Base-by-base conservation (phyloP, 2,797 vertebrate species). In the Gallinago stenura region DNA sequence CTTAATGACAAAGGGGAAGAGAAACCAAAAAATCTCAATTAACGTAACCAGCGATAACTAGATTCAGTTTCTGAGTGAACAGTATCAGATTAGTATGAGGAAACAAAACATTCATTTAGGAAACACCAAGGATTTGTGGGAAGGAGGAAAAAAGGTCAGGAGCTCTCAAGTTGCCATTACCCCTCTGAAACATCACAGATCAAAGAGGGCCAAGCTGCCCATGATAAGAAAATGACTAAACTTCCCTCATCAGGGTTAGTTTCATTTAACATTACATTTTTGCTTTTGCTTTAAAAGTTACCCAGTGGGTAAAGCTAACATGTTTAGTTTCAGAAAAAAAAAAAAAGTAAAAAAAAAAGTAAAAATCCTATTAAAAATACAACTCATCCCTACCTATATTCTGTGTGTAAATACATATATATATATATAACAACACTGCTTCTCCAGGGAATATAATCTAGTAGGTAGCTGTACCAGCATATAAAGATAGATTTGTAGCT, bases 21-120 rank as follows among this genome's bases (percentile, higher is more conserved):
- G 51, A 95, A 93, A 73, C 82, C 51, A 75, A 91, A 80, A 97
- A 97, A 95, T 89, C 84, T 95, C 62, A 95, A 66, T 96, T 95
- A 97, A 18, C 2, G 6, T 71, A 92, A 65, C 88, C 25, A 97
- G 82, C 1, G 12, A 89, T 75, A 95, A 96, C 73, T 88, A 93
- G 66, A 97, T 94, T 78, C 85, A 9, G 24, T 96, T 90, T 96
- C 76, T 94, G 58, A 26, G 69, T 89, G 95, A 93, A 85, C 20
- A 87, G 28, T 64, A 71, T 83, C 80, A 91, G 78, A 86, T 73
- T 66, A 64, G 51, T 53, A 76, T 39, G 58, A 71, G 56, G 77
- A 92, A 92, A 80, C 30, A 94, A 91, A 91, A 69, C 24, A 31
- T 2, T 28, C 8, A 7, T 54, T 87, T 66, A 90, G 65, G 76